Percentiles rank a stretch among this genome's conserved stretches.
phyloP scores from a whole-genome alignment of 2,888 invertebrate species.

The Cephonodes hylas region DNA sequence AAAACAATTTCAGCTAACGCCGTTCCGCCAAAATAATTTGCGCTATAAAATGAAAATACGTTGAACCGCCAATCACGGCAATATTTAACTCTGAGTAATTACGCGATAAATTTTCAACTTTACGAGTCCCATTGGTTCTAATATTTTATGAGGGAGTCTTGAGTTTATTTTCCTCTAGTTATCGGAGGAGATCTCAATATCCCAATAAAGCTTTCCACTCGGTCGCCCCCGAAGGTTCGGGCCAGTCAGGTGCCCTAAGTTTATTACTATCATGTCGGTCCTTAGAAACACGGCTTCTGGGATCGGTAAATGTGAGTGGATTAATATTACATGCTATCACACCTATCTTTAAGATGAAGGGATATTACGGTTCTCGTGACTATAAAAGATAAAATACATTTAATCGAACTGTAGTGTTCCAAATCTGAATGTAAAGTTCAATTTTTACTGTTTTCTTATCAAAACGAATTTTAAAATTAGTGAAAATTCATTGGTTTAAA shows the following conservation, averaged over 20 bases:
- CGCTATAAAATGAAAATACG: background rate
- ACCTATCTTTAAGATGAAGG: background rate
- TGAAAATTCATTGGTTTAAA: too few species aligned
- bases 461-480: too few species aligned
- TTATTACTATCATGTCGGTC: conserved; percentile 31
- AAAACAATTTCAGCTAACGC: background rate
- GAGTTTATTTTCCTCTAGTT: background rate
- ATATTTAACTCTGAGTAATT: background rate
- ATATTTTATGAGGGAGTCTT: conserved; percentile 9
- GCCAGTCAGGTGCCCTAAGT: conserved; percentile 32
- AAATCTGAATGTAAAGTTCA: too few species aligned
- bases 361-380: background rate
- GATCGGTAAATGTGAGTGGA: conserved; percentile 13
- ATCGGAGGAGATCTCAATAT: conserved; percentile 1
- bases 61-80: background rate
- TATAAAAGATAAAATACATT: too few species aligned
- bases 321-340: conserved; percentile 3
- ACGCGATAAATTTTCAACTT: background rate
- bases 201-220: conserved; percentile 27
- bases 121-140: conserved; percentile 10
- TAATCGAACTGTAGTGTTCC: too few species aligned
- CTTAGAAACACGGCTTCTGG: background rate
- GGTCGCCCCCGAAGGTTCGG: conserved; percentile 26
- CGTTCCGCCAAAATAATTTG: background rate
- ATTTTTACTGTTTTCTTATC: too few species aligned